phyloP scores from a whole-genome alignment of 2,797 vertebrate species.

The Aldrovandia affinis region DNA sequence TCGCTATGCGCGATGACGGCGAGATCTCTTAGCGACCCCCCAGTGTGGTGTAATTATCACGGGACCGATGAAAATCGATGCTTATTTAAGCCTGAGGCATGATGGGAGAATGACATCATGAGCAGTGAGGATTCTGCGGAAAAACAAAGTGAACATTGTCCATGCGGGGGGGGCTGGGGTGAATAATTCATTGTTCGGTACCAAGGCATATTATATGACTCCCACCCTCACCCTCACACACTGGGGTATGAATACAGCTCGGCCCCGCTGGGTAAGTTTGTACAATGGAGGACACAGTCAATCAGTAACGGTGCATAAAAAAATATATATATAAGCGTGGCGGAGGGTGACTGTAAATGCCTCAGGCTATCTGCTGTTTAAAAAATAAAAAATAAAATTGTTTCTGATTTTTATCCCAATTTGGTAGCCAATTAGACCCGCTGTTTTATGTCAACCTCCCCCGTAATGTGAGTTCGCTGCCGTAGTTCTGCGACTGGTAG shows the following conservation, averaged over 20 bases:
- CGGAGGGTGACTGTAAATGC: background rate
- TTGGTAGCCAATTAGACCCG: no score
- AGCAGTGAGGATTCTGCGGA: conserved; percentile 23
- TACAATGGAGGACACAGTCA: conserved; percentile 3
- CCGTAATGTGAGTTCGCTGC: no score
- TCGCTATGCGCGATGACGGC: background rate
- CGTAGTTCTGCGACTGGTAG: no score
- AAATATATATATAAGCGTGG: background rate
- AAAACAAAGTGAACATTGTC: conserved; percentile 33
- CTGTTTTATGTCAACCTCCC: no score
- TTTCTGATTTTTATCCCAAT: no score
- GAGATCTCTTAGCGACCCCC: background rate
- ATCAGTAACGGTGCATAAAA: background rate
- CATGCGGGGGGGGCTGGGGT: background rate
- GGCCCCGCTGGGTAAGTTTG: background rate
- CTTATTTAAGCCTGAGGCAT: conserved; percentile 31
- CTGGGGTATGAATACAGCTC: conserved; percentile 3
- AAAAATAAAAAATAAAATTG: no score
- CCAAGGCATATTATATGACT: conserved; percentile 19
- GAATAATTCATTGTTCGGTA: conserved; percentile 39
- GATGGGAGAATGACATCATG: conserved; percentile 39
- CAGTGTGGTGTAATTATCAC: conserved; percentile 18
- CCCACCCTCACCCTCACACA: background rate
- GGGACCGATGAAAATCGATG: conserved; percentile 36
- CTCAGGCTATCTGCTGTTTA: no score